These are phyloP conservation scores for Choreutis nemorana DNA, from an alignment of 2,888 invertebrate genomes.

Conservation along the genomic window DNA sequence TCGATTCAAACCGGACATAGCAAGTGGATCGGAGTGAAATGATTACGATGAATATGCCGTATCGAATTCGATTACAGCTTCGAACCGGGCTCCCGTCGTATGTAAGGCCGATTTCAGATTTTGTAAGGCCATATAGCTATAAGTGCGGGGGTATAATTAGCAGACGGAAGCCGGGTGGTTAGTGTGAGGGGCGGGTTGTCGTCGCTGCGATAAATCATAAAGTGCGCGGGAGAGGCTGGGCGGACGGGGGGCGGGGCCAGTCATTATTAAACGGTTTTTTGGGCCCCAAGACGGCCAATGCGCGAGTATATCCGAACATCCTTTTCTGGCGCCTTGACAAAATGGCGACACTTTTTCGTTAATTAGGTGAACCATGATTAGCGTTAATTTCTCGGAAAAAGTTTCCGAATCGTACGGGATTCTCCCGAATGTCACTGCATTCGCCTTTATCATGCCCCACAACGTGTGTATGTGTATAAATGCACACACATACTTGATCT, in stretches of 20 bases:
- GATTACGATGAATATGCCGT: slow-evolving; percentile 34
- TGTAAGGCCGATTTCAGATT: slow-evolving; percentile 46
- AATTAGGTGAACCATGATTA: slow-evolving; percentile 59
- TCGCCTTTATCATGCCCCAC: too few relatives aligned
- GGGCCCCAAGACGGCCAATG: slow-evolving; percentile 54
- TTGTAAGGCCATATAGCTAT: slow-evolving; percentile 39
- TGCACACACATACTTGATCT: too few relatives aligned
- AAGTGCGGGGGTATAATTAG: slow-evolving; percentile 49
- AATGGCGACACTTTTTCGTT: slow-evolving; percentile 56
- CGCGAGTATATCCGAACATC: slow-evolving; percentile 42
- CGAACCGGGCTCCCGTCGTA: slow-evolving; percentile 31
- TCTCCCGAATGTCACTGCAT: too few relatives aligned
- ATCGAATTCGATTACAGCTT: slow-evolving; percentile 33
- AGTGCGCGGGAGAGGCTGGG: slow-evolving; percentile 55
- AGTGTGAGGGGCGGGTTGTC: slow-evolving; percentile 58
- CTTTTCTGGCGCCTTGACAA: slow-evolving; percentile 49
- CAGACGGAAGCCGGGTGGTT: slow-evolving; percentile 55
- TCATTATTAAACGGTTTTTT: slow-evolving; percentile 65
- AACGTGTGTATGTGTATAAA: too few relatives aligned
- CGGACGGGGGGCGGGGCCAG: slow-evolving; percentile 58
- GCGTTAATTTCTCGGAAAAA: slow-evolving; percentile 43
- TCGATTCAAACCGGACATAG: too few relatives aligned
- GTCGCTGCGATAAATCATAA: slow-evolving; percentile 61
- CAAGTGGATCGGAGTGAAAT: slow-evolving; percentile 20
- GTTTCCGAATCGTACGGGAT: slow-evolving; percentile 4